Evolutionary conservation across 2,797 vertebrate species (phyloP).

Genomic region (Pantherophis alleghaniensis): DNA sequence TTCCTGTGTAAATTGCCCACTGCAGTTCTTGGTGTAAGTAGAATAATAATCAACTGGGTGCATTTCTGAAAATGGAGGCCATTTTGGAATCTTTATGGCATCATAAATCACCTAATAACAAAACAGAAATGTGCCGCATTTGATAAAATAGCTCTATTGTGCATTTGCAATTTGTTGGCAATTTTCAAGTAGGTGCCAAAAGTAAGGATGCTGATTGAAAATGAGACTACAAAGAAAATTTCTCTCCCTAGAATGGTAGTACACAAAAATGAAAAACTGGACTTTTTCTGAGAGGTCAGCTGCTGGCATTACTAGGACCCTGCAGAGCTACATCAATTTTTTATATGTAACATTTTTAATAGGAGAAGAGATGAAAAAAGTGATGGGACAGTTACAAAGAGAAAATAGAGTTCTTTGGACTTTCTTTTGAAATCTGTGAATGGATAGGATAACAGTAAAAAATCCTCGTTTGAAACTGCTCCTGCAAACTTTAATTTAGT

Average conservation of each 20-base stretch:
- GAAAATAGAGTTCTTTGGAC: neutral
- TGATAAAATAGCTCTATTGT: neutral
- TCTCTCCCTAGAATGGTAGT: neutral
- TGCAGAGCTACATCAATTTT: neutral
- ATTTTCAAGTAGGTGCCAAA: neutral
- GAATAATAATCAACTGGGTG: constrained; percentile 93
- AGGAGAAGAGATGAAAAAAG: neutral
- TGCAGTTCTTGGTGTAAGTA: constrained; percentile 94
- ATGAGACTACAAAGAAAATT: neutral
- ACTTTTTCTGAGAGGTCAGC: neutral
- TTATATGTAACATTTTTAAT: neutral
- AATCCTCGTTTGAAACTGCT: neutral
- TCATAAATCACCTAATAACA: constrained; percentile 80
- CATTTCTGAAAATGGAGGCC: constrained; percentile 84
- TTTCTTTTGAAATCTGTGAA: neutral
- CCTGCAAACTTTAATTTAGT: neutral
- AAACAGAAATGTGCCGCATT: constrained; percentile 31
- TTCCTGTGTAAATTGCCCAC: constrained; percentile 80
- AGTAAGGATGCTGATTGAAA: constrained; percentile 3
- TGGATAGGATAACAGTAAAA: neutral
- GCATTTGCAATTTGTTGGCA: neutral
- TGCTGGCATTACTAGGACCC: neutral
- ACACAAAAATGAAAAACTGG: neutral
- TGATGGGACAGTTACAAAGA: neutral
- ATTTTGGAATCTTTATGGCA: constrained; percentile 85